These are phyloP conservation scores for Euglossa dilemma DNA, from an alignment of 1,140 invertebrate genomes.

Conservation along the genomic window DNA sequence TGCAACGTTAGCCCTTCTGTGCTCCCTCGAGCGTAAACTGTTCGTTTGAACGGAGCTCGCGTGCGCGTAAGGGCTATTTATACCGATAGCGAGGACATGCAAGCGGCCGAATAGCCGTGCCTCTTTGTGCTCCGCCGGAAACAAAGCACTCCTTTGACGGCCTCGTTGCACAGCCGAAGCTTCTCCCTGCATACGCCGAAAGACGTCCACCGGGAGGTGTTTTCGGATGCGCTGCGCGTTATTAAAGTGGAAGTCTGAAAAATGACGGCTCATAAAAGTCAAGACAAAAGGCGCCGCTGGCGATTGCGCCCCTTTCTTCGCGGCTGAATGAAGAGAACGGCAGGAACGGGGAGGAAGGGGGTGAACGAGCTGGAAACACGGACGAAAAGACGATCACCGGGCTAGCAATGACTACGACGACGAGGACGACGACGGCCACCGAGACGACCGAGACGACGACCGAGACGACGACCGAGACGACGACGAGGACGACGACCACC, in stretches of 20 bases:
- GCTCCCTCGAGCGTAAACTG: constrained; percentile 10
- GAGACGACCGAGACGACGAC: too few species aligned
- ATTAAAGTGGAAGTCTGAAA: constrained; percentile 71
- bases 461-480: background rate
- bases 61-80: constrained; percentile 18
- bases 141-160: constrained; percentile 49
- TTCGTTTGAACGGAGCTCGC: constrained; percentile 14
- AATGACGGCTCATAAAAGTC: constrained; percentile 69
- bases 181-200: constrained; percentile 2
- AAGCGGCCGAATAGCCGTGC: background rate
- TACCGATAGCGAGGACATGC: constrained; percentile 17
- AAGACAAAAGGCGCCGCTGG: constrained; percentile 69
- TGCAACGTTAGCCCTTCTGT: background rate
- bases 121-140: background rate
- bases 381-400: background rate
- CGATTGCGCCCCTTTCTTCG: constrained; percentile 58
- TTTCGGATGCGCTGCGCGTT: constrained; percentile 60
- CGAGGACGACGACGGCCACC: background rate
- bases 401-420: background rate
- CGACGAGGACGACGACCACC: background rate
- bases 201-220: constrained; percentile 44
- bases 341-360: background rate
- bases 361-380: too few species aligned
- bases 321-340: constrained; percentile 24
- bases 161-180: background rate